Conservation (phyloP, 2,113 vertebrate species). For the Cyanoderma ruficeps region DNA sequence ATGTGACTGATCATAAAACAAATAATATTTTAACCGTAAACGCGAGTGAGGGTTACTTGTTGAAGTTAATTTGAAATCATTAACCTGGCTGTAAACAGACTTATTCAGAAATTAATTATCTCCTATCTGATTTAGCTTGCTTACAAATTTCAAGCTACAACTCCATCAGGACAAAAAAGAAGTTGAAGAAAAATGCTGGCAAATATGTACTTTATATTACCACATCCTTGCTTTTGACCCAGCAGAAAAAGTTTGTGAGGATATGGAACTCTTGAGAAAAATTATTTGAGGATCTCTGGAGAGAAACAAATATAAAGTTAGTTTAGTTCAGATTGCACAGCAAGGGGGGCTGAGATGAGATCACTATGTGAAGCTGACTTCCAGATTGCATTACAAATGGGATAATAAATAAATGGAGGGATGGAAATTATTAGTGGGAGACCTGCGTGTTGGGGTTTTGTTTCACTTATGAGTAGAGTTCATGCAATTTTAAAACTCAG, state of each 20-base stretch:
- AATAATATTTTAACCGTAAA: not conserved
- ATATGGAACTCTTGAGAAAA: constrained; percentile 10
- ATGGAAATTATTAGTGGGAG: constrained; percentile 26
- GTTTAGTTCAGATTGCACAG: constrained; percentile 13
- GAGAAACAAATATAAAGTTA: constrained; percentile 35
- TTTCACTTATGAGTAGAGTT: not conserved
- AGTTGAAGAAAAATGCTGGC: not conserved
- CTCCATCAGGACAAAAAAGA: not conserved
- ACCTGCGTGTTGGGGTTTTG: not conserved
- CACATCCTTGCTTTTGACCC: constrained; percentile 7
- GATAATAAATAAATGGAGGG: constrained; percentile 33
- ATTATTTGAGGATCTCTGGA: constrained; percentile 16
- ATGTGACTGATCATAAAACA: not conserved
- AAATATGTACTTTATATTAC: not conserved
- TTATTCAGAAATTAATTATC: not conserved
- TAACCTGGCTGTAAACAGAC: not conserved
- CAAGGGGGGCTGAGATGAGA: constrained; percentile 20
- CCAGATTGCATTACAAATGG: constrained; percentile 20
- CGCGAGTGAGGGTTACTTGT: not conserved
- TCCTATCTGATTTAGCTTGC: not conserved
- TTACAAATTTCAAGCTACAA: not conserved
- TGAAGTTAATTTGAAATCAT: not conserved
- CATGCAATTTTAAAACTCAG: not conserved
- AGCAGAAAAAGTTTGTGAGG: not conserved
- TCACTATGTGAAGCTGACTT: constrained; percentile 22